Percentiles rank a stretch among this genome's conserved stretches.
These are phyloP conservation scores for Cenopis cana DNA, from an alignment of 2,888 invertebrate genomes.

Conservation along the genomic window DNA sequence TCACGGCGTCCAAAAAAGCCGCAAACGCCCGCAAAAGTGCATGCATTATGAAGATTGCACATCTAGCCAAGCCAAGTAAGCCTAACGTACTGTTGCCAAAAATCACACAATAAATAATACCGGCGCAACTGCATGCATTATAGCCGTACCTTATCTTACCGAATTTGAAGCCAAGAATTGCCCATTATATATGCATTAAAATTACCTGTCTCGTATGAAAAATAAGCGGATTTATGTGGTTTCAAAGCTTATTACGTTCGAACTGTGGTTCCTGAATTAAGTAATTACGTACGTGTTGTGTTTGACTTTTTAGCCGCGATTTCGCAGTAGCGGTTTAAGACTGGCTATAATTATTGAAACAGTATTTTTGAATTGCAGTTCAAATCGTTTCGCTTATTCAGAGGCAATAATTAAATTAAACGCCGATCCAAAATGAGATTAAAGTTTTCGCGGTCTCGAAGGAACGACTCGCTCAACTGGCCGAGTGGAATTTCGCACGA, in stretches of 20 bases:
- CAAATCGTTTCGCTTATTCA: constrained; percentile 34
- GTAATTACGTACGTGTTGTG: constrained; percentile 50
- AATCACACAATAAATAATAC: constrained; percentile 84
- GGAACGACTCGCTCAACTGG: constrained; percentile 18
- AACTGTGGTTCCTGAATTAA: constrained; percentile 55
- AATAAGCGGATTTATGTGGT: constrained; percentile 62
- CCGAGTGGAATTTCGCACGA: constrained; percentile 17
- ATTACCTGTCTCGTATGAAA: constrained; percentile 82
- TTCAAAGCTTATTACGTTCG: constrained; percentile 58
- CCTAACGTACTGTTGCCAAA: constrained; percentile 80
- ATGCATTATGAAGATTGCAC: constrained; percentile 85
- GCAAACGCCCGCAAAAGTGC: constrained; percentile 75
- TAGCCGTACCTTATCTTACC: constrained; percentile 82
- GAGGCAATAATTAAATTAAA: constrained; percentile 33
- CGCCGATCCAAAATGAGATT: constrained; percentile 34
- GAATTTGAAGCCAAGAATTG: constrained; percentile 85
- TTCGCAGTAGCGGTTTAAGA: constrained; percentile 27
- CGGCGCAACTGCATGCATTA: constrained; percentile 83
- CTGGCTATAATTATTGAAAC: constrained; percentile 33
- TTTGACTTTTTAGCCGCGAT: constrained; percentile 25
- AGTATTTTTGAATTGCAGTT: constrained; percentile 30
- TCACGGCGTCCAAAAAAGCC: constrained; percentile 62
- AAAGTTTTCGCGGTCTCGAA: constrained; percentile 30
- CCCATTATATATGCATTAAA: constrained; percentile 85
- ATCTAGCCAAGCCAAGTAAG: constrained; percentile 82